Base-by-base conservation (phyloP, 2,113 vertebrate species). In the Melospiza melodia region DNA sequence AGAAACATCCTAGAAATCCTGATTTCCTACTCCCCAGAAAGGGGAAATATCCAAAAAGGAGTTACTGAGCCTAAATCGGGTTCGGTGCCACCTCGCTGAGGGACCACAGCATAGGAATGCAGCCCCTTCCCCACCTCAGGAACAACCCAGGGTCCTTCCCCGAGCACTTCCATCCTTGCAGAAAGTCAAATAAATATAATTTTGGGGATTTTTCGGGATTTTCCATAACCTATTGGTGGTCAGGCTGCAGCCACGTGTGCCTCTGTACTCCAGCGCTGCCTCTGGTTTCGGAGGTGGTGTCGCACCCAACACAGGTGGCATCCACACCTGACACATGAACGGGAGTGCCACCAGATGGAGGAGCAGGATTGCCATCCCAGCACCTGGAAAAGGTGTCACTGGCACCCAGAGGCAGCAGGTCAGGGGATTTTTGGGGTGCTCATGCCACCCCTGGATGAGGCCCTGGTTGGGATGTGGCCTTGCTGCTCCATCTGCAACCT, bases 71-170 rank as follows among this genome's bases (percentile, higher is more conserved):
- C 31, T 30, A 72, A 77, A 62, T 1, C 0, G 3, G 49, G 27
- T 28, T 52, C 35, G 46, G 12, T 11, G 19, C 3, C 15, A 1
- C 6, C 6, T 55, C 12, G 3, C 31, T 49, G 41, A 21, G 20
- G 19, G 43, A 57, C 2, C 12, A 4, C 5, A 3, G 28, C 46
- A 10, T 2, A 0, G 1, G 51, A n/a, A 33, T 3, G 21, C 51
- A 52, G 44, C 35, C 39, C 33, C 41, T 55, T 88, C 51, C 54
- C 11, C 27, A 4, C 16, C 39, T 39, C 5, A 2, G n/a, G 27
- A 54, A 23, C 44, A 44, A 20, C 18, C 5, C 49, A 18, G 48
- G 10, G 27, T 12, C 66, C 41, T 82, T 41, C 61, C 25, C 7
- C 0, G 30, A 9, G 8, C 25, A 14, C 0, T 15, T 23, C 44